Evolutionary conservation across 2,797 vertebrate genomes (phyloP).

Genomic region (Oryzias sinensis): DNA sequence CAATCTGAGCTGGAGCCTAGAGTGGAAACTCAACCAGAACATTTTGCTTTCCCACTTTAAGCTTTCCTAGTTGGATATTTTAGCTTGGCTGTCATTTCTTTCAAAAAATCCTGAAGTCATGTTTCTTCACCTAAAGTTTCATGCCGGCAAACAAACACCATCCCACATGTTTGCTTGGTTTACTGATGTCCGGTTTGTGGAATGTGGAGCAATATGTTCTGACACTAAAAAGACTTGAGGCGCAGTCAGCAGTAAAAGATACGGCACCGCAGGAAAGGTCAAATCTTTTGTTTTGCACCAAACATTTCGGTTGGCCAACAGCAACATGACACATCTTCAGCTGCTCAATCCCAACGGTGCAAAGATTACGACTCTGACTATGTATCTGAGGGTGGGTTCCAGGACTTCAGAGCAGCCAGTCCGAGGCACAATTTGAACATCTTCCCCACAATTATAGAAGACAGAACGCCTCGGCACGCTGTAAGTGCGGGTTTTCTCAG

Average conservation of each 20-base stretch:
- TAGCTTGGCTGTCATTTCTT: background rate
- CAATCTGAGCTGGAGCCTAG: conserved; percentile 13
- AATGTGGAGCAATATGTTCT: conserved; percentile 13
- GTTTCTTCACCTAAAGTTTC: too few relatives aligned
- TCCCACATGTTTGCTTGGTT: conserved; percentile 22
- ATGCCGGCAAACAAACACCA: too few relatives aligned
- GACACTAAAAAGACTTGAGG: conserved; percentile 16
- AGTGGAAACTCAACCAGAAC: conserved; percentile 8
- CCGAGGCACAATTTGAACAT: conserved; percentile 71
- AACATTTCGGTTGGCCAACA: conserved; percentile 33
- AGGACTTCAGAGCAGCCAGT: conserved; percentile 23
- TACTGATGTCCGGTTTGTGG: conserved; percentile 8
- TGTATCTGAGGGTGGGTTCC: conserved; percentile 1
- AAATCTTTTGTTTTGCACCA: conserved; percentile 43
- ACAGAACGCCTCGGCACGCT: conserved; percentile 36
- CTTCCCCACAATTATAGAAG: conserved; percentile 63
- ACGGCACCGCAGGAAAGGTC: conserved; percentile 29
- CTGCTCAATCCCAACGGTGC: conserved; percentile 28
- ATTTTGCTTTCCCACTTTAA: background rate
- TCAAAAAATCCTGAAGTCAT: too few relatives aligned
- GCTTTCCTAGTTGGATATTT: background rate
- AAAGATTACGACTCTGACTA: too few relatives aligned
- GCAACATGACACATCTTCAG: conserved; percentile 9
- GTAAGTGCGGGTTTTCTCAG: background rate
- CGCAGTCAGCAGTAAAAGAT: conserved; percentile 46